Base-by-base conservation (phyloP, 1,140 invertebrate species). In the Drosophila sturtevanti region DNA sequence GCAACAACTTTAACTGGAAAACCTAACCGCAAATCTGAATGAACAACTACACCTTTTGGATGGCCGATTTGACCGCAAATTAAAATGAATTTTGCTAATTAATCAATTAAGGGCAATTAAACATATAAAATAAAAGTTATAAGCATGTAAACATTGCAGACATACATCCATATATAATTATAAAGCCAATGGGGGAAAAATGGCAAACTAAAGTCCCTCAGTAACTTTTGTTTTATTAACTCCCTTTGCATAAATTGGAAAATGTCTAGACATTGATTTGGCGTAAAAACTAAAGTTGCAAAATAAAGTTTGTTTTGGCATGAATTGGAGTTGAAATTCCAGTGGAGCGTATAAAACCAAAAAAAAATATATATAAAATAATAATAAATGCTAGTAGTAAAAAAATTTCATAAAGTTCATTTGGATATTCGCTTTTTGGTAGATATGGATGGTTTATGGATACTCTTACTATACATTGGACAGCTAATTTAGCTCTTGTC, bases 1-100 rank as follows among this genome's bases (percentile, higher is more conserved):
- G 72, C 58, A 56, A 31, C 31, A 12, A 35, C 34, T 18, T 51
- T 51, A 63, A 31, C 7, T 31, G 27, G 0, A 31, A 31, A 31
- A 7, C 52, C 35, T 48, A 38, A 66, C 68, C 77, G 73, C 63
- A 37, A 62, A 77, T 63, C 60, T 54, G 61, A 54, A 66, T 58
- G 59, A 34, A 60, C 61, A 56, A 38, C 34, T 21, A 18, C 37
- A 12, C 12, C 21, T 31, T 6, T 22, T 16, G 16, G 10, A 7
- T n/a, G 14, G 34, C 9, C 27, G 18, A 55, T 9, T 63, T 34
- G 41, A 41, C 72, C 77, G 62, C 77, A 81, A 79, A 79, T 74
- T 63, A 59, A 79, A 79, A 79, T 79, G 55, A 69, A 70, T 63
- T 69, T 62, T 78, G 77, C 55, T 6, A 77, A 72, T 80, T 44